phyloP scores from a whole-genome alignment of 2,888 invertebrate species.

The Schrankia costaestrigalis region DNA sequence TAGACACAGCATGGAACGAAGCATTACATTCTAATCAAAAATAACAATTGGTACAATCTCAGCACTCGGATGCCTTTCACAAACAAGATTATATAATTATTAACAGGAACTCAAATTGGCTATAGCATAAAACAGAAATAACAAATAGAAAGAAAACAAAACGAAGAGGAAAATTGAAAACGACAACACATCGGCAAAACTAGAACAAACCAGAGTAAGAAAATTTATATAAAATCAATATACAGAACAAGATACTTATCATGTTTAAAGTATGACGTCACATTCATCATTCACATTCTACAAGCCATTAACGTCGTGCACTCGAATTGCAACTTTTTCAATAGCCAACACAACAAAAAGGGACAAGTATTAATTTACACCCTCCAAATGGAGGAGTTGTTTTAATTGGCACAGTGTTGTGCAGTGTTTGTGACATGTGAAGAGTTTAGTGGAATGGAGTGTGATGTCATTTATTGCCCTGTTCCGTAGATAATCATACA shows the following conservation, averaged over 20 bases:
- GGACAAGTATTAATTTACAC: constrained; percentile 35
- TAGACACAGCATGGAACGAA: constrained; percentile 26
- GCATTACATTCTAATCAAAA: too few relatives aligned
- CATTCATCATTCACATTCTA: constrained; percentile 36
- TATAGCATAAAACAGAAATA: constrained; percentile 14
- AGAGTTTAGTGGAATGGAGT: constrained; percentile 55
- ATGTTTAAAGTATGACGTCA: constrained; percentile 22
- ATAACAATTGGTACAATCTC: constrained; percentile 14
- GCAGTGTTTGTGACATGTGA: constrained; percentile 37
- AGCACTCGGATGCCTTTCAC: constrained; percentile 14
- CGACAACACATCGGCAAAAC: constrained; percentile 21
- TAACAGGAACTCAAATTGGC: constrained; percentile 23
- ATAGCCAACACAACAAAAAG: constrained; percentile 37
- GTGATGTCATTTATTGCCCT: constrained; percentile 75
- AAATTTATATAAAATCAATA: constrained; percentile 20
- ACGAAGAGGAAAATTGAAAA: constrained; percentile 26
- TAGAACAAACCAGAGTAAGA: constrained; percentile 17
- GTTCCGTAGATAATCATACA: constrained; percentile 78
- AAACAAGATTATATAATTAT: constrained; percentile 20
- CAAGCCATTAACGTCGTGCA: constrained; percentile 36
- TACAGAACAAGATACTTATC: constrained; percentile 17
- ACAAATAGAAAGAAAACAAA: constrained; percentile 21
- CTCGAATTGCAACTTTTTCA: constrained; percentile 34
- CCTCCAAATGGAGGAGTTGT: constrained; percentile 30
- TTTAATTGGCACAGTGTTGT: constrained; percentile 39